Conservation (phyloP, 2,888 invertebrate genomes). For the Ennomos quercinarius region DNA sequence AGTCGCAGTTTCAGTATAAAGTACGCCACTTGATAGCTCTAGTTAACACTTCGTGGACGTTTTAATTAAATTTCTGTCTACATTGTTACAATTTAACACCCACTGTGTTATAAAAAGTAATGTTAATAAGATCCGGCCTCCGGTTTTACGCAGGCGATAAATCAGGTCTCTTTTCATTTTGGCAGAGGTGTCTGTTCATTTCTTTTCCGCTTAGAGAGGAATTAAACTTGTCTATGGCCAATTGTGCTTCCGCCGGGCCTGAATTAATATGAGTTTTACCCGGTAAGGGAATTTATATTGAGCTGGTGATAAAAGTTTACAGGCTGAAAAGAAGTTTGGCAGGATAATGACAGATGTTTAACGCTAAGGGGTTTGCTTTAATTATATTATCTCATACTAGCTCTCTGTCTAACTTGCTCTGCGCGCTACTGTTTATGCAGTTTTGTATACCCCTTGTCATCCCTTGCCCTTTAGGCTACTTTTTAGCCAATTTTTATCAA, state of each 20-base stretch:
- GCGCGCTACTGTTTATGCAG: no score
- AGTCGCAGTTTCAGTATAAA: constrained; percentile 50
- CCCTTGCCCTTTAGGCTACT: no score
- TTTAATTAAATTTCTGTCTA: constrained; percentile 82
- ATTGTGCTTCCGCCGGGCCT: constrained; percentile 60
- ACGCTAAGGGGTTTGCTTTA: background rate
- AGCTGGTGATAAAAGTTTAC: constrained; percentile 28
- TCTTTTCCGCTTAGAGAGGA: constrained; percentile 70
- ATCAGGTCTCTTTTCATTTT: constrained; percentile 80
- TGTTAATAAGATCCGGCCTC: constrained; percentile 80
- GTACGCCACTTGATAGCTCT: constrained; percentile 67
- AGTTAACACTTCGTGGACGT: constrained; percentile 76
- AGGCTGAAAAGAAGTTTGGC: constrained; percentile 8
- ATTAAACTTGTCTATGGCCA: constrained; percentile 77
- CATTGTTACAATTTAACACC: constrained; percentile 80
- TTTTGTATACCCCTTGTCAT: no score
- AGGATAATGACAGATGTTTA: constrained; percentile 6
- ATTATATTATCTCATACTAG: no score
- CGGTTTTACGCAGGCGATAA: constrained; percentile 76
- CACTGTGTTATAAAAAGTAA: constrained; percentile 81
- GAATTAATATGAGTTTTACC: constrained; percentile 55
- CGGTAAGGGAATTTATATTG: constrained; percentile 24
- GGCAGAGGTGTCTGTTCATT: constrained; percentile 79
- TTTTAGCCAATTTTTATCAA: no score
- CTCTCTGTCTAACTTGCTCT: no score